These are phyloP conservation scores for Agapornis canus DNA, from an alignment of 2,797 vertebrate species.

Conservation along the genomic window DNA sequence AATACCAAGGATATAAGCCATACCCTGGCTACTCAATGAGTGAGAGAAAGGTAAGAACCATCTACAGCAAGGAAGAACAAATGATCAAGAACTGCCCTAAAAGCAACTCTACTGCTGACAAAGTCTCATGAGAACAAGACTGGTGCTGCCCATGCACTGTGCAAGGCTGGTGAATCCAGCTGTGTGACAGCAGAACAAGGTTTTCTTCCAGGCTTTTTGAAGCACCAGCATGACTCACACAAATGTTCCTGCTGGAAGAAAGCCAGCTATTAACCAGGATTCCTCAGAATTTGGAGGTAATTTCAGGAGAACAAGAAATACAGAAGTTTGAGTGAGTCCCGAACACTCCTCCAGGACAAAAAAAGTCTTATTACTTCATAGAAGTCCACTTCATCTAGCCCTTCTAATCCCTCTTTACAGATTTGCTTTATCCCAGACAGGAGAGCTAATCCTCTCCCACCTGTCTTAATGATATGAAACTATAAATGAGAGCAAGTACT, in stretches of 20 bases:
- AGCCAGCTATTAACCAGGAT: constrained; percentile 12
- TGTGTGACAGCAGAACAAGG: neutral
- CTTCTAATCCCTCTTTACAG: constrained; percentile 50
- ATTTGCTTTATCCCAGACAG: constrained; percentile 33
- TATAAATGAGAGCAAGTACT: neutral
- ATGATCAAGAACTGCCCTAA: neutral
- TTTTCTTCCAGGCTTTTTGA: neutral
- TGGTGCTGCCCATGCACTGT: neutral
- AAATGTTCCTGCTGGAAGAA: constrained; percentile 35
- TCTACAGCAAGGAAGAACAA: neutral
- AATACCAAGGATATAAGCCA: neutral
- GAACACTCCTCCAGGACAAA: constrained; percentile 44
- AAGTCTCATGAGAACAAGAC: neutral
- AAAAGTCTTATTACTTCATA: constrained; percentile 39
- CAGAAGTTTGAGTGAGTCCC: neutral
- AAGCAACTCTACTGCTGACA: neutral
- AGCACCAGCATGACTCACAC: constrained; percentile 2
- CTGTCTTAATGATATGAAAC: constrained; percentile 20
- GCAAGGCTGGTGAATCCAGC: neutral
- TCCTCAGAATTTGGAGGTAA: neutral
- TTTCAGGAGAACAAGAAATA: constrained; percentile 40
- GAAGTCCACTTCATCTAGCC: constrained; percentile 22
- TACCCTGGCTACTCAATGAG: neutral
- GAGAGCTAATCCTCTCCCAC: constrained; percentile 48
- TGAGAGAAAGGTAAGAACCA: neutral